Base-by-base conservation (phyloP, 1,140 invertebrate species). In the Drosophila burlai region DNA sequence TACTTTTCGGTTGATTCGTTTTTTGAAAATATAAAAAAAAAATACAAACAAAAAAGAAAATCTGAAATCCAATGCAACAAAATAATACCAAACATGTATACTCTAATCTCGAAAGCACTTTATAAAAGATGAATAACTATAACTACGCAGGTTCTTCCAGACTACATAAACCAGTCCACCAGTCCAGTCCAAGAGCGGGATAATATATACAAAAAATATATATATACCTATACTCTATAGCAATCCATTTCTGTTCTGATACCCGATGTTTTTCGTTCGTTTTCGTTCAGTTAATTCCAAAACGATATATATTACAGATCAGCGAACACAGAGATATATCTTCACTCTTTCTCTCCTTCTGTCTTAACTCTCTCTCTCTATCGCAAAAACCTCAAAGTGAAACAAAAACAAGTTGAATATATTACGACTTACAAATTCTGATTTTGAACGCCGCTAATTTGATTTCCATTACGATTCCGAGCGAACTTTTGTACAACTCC, bases 361-460 rank as follows among this genome's bases (percentile, higher is more conserved):
- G 60, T 89, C 85, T 72, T 43, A 77, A 85, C 84, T 79, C 61
- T 46, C 31, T 46, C 31, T 34, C 61, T 84, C 81, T 90, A 81
- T 90, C 85, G 84, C 85, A 80, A 90, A 79, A 81, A 54, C 61
- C 63, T 61, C 67, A 38, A 81, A 80, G 73, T 74, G 66, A 81
- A 68, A 73, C 66, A 67, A 47, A 72, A 49, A 78, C 69, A 74
- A 71, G 40, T 80, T 76, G 49, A 79, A 75, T 55, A 55, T 55
- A 55, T 55, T 24, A 24, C 24, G 24, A 38, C 52, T 38, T 69
- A 80, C 61, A 71, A 74, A 72, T 83, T 89, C 65, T 81, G 31
- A 79, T 81, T 87, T 71, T 81, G 73, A 87, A 87, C 84, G 84
- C 84, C 84, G 84, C 84, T 75, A 89, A 89, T 83, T 66, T 76